Evolutionary conservation across 2,888 invertebrate genomes (phyloP).

Genomic region (Tupiocoris notatus): DNA sequence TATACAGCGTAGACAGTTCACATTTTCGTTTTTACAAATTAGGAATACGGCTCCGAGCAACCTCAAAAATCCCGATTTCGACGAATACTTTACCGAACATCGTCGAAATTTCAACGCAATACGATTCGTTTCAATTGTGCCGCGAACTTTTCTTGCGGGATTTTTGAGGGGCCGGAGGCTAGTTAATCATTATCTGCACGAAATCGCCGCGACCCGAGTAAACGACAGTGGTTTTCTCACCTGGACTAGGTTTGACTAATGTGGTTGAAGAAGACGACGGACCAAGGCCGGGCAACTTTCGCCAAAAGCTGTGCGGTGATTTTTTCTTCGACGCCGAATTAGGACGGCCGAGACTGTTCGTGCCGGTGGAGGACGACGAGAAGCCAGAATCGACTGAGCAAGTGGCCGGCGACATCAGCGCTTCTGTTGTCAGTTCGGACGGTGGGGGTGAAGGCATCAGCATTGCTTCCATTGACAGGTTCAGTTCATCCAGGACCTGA

Average conservation of each 20-base stretch:
- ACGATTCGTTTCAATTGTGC: conserved; percentile 1
- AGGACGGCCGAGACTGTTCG: conserved; percentile 50
- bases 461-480: conserved; percentile 86
- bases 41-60: too few relatives aligned
- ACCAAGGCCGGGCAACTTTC: conserved; percentile 50
- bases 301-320: conserved; percentile 50
- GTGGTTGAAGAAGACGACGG: conserved; percentile 38
- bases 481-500: conserved; percentile 75
- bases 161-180: conserved; percentile 36
- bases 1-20: too few relatives aligned
- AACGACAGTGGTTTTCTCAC: conserved; percentile 42
- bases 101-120: background rate
- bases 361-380: conserved; percentile 50
- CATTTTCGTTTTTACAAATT: too few relatives aligned
- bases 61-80: conserved; percentile 10
- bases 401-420: conserved; percentile 62
- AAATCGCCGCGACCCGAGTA: conserved; percentile 41
- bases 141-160: conserved; percentile 27
- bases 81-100: too few relatives aligned
- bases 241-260: conserved; percentile 42
- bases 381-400: conserved; percentile 51
- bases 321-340: conserved; percentile 47
- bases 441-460: conserved; percentile 67
- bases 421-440: conserved; percentile 61
- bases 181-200: conserved; percentile 40